Base-by-base conservation (phyloP, 2,888 invertebrate species). In the Parnassius glacialis region DNA sequence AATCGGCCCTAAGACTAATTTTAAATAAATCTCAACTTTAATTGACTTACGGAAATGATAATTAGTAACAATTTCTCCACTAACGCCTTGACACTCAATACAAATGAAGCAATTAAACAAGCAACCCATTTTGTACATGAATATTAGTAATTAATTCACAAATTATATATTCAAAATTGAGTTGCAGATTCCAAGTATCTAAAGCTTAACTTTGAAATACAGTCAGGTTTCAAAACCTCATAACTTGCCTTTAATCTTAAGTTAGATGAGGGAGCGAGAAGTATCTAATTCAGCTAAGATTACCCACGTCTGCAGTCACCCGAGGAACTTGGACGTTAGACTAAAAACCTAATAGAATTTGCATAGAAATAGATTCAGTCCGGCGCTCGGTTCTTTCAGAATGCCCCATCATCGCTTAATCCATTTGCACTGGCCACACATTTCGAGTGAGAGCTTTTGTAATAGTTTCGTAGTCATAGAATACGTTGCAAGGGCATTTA, bases 301-400 rank as follows among this genome's bases (percentile, higher is more conserved):
- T 63, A 56, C 52, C 58, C 53, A 47, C 62, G 63, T 59, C 63
- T 59, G 63, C 63, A 52, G 56, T 56, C 59, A 52, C 52, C 50
- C 51, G 62, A 54, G 59, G 48, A 58, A 54, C 63, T 67, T 64
- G 71, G 68, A 73, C 75, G 74, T 78, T 78, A 74, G 77, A 78
- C 81, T 82, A 80, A 84, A 82, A 81, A 79, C 76, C 78, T 78
- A 81, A 84, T 80, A 79, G 80, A 79, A 85, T 85, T 84, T 75
- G 79, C 84, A 84, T 85, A 81, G 81, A 81, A 83, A 85, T 84
- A 75, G 84, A 78, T 79, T 77, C 78, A 70, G 78, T 74, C 76
- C 74, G 73, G 42, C 61, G 61, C 54, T 50, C 55, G 56, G 52
- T 59, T 72, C 74, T 72, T 71, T 77, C 74, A 72, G 74, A 74